A percentile compares a stretch with the other conserved stretches of the same genome.
These are phyloP conservation scores for Campoletis raptor DNA, from an alignment of 2,888 invertebrate genomes.

Conservation along the genomic window DNA sequence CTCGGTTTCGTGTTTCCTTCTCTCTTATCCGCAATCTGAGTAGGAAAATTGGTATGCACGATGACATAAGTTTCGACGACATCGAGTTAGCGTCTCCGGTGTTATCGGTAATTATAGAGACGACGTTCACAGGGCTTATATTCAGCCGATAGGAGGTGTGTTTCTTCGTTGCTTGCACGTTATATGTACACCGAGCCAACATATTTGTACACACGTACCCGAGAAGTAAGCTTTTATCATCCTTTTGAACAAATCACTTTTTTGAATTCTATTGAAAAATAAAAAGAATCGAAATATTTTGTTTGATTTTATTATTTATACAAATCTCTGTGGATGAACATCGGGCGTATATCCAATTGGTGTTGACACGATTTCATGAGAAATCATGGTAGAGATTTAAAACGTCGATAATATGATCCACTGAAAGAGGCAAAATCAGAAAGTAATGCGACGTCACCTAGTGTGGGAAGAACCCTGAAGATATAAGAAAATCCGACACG, in stretches of 20 bases:
- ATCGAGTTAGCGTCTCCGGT: conserved; percentile 55
- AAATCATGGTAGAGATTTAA: background rate
- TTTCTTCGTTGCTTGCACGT: conserved; percentile 11
- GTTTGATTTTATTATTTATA: background rate
- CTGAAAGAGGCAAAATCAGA: conserved; percentile 25
- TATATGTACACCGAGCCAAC: background rate
- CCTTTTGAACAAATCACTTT: background rate
- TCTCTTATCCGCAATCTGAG: conserved; percentile 5
- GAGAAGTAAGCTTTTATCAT: background rate
- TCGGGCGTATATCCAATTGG: background rate
- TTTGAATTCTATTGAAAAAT: background rate
- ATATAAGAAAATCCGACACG: conserved; percentile 70
- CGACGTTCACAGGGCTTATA: conserved; percentile 36
- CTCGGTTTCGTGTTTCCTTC: background rate
- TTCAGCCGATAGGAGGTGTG: conserved; percentile 27
- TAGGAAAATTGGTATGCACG: conserved; percentile 48
- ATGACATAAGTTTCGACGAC: conserved; percentile 53
- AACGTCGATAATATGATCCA: conserved; percentile 2
- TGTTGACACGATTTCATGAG: background rate
- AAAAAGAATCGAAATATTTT: background rate
- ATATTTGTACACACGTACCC: background rate
- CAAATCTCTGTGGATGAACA: background rate
- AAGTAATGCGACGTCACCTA: conserved; percentile 41
- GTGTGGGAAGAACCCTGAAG: conserved; percentile 11
- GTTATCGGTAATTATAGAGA: conserved; percentile 58